A percentile compares a stretch with the other conserved stretches of the same genome.
Conservation (phyloP, 2,797 vertebrate genomes). For the Synanceia verrucosa region DNA sequence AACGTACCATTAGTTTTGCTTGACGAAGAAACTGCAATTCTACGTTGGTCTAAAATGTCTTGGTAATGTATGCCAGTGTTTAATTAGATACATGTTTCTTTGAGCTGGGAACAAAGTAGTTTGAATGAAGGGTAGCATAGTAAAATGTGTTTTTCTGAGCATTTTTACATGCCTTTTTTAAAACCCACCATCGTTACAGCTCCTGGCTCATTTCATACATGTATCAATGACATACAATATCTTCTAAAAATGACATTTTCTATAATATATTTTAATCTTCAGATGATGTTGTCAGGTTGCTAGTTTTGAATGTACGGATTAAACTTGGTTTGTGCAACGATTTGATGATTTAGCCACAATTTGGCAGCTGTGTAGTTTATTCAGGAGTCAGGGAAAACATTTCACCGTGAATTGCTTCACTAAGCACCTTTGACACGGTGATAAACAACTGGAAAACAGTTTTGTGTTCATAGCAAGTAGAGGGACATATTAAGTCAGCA, state of each 20-base stretch:
- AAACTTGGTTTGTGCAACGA: slow-evolving; percentile 2
- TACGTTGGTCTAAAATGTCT: slow-evolving; percentile 6
- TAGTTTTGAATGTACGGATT: slow-evolving; percentile 5
- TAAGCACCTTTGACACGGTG: slow-evolving; percentile 24
- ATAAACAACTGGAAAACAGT: slow-evolving; percentile 37
- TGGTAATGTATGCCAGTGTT: not conserved
- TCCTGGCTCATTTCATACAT: slow-evolving; percentile 15
- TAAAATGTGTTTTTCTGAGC: not conserved
- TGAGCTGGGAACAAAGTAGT: not conserved
- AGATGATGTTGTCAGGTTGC: not conserved
- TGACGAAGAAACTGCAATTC: slow-evolving; percentile 33
- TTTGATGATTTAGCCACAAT: slow-evolving; percentile 7
- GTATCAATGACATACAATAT: not conserved
- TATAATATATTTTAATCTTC: slow-evolving; percentile 1
- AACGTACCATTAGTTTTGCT: slow-evolving; percentile 26
- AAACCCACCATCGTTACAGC: slow-evolving; percentile 4
- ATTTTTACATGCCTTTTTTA: slow-evolving; percentile 17
- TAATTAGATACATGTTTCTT: not conserved
- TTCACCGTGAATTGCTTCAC: slow-evolving; percentile 10
- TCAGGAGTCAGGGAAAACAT: slow-evolving; percentile 18
- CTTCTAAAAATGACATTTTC: not conserved
- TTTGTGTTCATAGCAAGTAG: not conserved
- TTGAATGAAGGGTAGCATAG: slow-evolving; percentile 1
- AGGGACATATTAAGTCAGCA: not conserved
- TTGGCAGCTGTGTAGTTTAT: slow-evolving; percentile 33